Evolutionary conservation across 2,113 vertebrate genomes (phyloP).

Genomic region (Dunckerocampus dactyliophorus): DNA sequence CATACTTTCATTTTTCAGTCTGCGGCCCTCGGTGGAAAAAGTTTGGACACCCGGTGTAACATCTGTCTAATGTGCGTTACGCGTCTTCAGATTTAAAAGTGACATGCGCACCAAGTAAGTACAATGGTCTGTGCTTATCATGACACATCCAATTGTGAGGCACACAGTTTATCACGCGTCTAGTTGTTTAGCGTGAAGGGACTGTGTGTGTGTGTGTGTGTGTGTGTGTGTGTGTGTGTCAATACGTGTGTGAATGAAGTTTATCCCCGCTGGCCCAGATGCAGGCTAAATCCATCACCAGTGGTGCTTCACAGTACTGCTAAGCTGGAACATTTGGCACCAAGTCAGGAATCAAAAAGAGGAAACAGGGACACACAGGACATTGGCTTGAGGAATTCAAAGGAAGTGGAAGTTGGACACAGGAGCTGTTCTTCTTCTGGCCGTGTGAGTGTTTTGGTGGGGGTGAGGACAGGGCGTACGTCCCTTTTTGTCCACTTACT

Average conservation of each 20-base stretch:
- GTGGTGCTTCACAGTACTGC: slow-evolving; percentile 48
- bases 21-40: too few species aligned
- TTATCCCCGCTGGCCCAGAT: slow-evolving; percentile 53
- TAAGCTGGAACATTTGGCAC: slow-evolving; percentile 69
- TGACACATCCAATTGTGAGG: background rate
- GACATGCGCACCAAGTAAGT: background rate
- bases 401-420: slow-evolving; percentile 41
- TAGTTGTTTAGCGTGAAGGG: slow-evolving; percentile 6
- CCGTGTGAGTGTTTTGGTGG: slow-evolving; percentile 37
- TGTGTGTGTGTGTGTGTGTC: slow-evolving; percentile 47
- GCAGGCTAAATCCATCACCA: slow-evolving; percentile 57
- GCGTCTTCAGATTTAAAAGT: too few species aligned
- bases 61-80: too few species aligned
- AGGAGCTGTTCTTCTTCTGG: slow-evolving; percentile 43
- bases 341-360: slow-evolving; percentile 47
- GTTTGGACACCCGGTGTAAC: too few species aligned
- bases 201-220: slow-evolving; percentile 28
- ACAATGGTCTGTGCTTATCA: background rate
- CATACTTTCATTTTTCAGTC: too few species aligned
- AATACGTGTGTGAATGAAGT: slow-evolving; percentile 39
- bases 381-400: slow-evolving; percentile 55
- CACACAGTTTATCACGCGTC: slow-evolving; percentile 24
- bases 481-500: slow-evolving; percentile 37
- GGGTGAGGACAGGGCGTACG: slow-evolving; percentile 33
- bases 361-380: slow-evolving; percentile 32